phyloP scores from a whole-genome alignment of 2,113 vertebrate species.

The Apaloderma vittatum region DNA sequence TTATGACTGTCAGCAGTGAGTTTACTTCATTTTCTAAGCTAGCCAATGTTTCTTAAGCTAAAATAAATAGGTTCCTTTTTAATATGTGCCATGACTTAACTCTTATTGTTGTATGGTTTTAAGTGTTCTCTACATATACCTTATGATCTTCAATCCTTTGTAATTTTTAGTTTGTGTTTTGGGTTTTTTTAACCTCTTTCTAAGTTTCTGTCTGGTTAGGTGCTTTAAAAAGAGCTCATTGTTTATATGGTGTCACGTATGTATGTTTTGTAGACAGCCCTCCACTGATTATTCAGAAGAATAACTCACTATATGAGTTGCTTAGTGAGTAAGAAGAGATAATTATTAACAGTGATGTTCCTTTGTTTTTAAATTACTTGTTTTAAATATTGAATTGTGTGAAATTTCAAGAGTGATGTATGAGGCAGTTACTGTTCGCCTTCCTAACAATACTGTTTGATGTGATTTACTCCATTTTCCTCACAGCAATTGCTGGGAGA shows the following conservation, averaged over 20 bases:
- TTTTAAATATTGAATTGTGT: background rate
- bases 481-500: slow-evolving; percentile 95
- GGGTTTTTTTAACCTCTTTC: background rate
- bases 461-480: slow-evolving; percentile 72
- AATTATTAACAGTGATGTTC: background rate
- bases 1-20: background rate
- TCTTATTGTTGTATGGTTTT: background rate
- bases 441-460: slow-evolving; percentile 55
- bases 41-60: background rate
- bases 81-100: background rate
- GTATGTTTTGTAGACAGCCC: background rate
- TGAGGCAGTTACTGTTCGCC: background rate
- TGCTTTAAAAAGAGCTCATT: background rate
- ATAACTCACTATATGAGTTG: background rate
- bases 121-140: background rate
- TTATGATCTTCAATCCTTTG: background rate
- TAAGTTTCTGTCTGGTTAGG: background rate
- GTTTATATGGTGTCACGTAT: background rate
- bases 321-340: background rate
- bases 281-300: background rate
- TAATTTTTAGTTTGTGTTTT: background rate
- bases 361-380: background rate
- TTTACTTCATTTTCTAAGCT: background rate
- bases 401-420: background rate
- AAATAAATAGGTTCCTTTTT: background rate